Evolutionary conservation across 1,140 invertebrate genomes (phyloP).

Genomic region (Leptopilina clavipes): DNA sequence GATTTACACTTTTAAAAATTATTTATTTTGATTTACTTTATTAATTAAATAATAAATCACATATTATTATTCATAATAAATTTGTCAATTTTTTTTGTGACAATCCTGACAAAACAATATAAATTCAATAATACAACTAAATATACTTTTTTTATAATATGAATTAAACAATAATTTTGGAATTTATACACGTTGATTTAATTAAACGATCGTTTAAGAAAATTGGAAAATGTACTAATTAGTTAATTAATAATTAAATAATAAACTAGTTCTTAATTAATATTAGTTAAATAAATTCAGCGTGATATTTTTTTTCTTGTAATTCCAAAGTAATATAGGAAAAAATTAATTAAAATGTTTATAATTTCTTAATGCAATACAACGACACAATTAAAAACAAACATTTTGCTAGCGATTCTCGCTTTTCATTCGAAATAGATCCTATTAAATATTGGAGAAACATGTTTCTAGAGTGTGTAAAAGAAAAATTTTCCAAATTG

Average conservation of each 20-base stretch:
- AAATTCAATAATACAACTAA: not conserved
- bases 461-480: not conserved
- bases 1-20: too few relatives aligned
- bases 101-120: not conserved
- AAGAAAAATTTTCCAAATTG: not conserved
- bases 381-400: not conserved
- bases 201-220: too few relatives aligned
- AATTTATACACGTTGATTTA: not conserved
- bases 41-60: constrained; percentile 7
- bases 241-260: too few relatives aligned
- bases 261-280: constrained; percentile 2
- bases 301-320: not conserved
- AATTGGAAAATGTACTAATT: too few relatives aligned
- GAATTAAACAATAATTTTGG: not conserved
- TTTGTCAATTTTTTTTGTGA: not conserved
- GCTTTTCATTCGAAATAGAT: too few relatives aligned
- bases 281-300: not conserved
- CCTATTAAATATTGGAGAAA: constrained; percentile 16
- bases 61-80: not conserved
- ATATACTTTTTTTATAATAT: not conserved
- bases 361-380: not conserved
- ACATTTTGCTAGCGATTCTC: not conserved
- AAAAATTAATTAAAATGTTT: too few relatives aligned
- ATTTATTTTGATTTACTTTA: not conserved
- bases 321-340: too few relatives aligned